Conservation (phyloP, 2,113 vertebrate species). For the Bolborhynchus lineola region DNA sequence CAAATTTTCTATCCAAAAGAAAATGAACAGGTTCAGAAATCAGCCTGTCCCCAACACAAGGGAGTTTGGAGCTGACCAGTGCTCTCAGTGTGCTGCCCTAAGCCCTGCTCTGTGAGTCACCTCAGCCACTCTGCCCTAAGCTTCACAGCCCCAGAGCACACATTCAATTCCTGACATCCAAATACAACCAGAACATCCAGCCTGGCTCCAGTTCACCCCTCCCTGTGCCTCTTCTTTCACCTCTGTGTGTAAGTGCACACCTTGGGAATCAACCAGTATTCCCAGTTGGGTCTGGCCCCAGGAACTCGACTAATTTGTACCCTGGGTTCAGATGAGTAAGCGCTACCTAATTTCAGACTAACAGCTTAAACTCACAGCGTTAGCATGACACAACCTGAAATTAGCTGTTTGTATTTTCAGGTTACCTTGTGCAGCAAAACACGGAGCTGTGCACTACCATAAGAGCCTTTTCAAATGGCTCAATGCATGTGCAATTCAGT, state of each 20-base stretch:
- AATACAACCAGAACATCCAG: not conserved
- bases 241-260: not conserved
- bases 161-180: not conserved
- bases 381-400: not conserved
- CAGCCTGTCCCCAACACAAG: not conserved
- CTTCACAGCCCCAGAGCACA: not conserved
- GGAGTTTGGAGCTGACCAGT: not conserved
- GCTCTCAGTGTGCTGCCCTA: not conserved
- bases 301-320: not conserved
- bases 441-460: not conserved
- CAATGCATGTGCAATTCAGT: not conserved
- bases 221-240: not conserved
- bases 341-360: not conserved
- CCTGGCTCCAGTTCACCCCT: not conserved
- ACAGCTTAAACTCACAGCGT: not conserved
- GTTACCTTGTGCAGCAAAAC: not conserved
- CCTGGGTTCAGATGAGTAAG: not conserved
- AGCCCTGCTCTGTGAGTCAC: not conserved
- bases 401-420: not conserved
- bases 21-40: not conserved
- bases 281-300: not conserved
- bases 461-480: not conserved
- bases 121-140: not conserved
- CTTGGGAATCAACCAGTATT: not conserved
- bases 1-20: not conserved